Conservation (phyloP, 2,113 vertebrate species). For the Pomatostomus ruficeps region DNA sequence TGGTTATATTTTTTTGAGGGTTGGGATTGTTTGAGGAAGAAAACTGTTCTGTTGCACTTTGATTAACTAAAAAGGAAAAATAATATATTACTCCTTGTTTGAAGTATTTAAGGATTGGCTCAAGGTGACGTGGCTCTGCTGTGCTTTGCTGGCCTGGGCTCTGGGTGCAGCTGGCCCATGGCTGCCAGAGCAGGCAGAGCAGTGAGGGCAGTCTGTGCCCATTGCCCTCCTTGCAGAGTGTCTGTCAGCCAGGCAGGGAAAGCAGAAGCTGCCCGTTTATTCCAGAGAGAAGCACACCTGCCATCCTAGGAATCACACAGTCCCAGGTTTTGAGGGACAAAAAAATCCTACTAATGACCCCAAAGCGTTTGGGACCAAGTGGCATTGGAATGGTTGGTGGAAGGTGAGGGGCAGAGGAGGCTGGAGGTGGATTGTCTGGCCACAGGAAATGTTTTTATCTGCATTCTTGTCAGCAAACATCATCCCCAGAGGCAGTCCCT, state of each 20-base stretch:
- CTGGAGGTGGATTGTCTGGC: background rate
- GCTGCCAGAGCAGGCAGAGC: background rate
- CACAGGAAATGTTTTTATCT: background rate
- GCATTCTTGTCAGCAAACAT: background rate
- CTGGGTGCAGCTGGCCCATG: background rate
- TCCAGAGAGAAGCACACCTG: background rate
- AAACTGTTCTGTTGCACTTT: background rate
- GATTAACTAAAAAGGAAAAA: background rate
- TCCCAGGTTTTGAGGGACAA: background rate
- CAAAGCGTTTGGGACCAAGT: fast-evolving
- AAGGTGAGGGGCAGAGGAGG: background rate
- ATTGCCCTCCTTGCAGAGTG: fast-evolving
- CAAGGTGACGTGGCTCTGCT: background rate
- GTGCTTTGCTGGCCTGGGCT: background rate
- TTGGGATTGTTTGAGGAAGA: background rate
- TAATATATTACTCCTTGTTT: background rate
- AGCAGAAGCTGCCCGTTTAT: background rate
- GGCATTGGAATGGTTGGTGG: background rate
- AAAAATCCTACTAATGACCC: background rate
- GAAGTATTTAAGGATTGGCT: background rate
- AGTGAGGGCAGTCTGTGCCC: background rate
- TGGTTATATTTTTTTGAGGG: background rate
- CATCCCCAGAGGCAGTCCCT: background rate
- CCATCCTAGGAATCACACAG: background rate
- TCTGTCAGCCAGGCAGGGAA: background rate